Base-by-base conservation (phyloP, 1,140 invertebrate species). In the Drosophila ficusphila region DNA sequence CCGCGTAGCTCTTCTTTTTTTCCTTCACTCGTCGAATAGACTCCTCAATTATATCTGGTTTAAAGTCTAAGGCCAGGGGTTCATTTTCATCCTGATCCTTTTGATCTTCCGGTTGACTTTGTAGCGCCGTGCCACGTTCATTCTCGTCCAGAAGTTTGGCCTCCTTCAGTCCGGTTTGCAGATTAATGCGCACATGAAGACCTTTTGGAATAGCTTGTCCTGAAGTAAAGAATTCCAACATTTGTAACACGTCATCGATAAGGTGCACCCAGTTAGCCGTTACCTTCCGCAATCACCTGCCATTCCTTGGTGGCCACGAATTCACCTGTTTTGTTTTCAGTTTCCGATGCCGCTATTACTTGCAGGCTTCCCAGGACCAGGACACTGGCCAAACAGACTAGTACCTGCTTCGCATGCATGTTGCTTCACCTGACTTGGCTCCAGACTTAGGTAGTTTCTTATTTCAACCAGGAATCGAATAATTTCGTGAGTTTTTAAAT, bases 101-200 rank as follows among this genome's bases (percentile, higher is more conserved):
- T 27, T 64, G 27, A 3, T 78, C 44, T 0, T 12, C 48, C 1
- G 54, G 29, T 29, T 73, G 52, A 14, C 68, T 71, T 5, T 85
- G 81, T 7, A 83, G 5, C 11, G 82, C 72, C 2, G 82, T 88
- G 54, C 46, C 77, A 65, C 76, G 76, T 62, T 91, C 74, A 54
- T 46, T 76, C 18, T 86, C 56, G 14, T 95, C 94, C 68, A 96
- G 82, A 36, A 96, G 89, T 92, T 96, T 97, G 0, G 95, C 96
- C 89, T 97, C 95, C 44, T 93, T 95, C 54, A 93, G 73, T 8
- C 95, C 95, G 19, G 95, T 96, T 88, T 95, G 76, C 11, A 97
- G 91, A 92, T 97, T 95, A 51, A 96, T 93, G 33, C 96, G 92
- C 3, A 96, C 92, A 91, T 97, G 96, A 1, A 97, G 88, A 4